Base-by-base conservation (phyloP, 2,113 vertebrate genomes). In the Planiliza haematocheilus region DNA sequence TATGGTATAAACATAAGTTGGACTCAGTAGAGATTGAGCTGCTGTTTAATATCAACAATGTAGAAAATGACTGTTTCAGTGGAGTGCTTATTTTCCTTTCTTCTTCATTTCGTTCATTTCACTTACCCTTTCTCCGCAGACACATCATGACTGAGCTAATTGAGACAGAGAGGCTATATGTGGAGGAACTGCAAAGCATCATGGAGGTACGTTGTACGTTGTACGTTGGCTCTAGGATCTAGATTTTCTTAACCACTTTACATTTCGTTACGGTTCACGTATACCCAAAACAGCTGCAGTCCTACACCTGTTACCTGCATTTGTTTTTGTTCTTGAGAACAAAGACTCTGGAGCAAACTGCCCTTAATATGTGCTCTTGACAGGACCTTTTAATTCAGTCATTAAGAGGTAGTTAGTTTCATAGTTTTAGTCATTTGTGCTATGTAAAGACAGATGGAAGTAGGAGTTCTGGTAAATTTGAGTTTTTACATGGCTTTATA, bases 181-280 rank as follows among this genome's bases (percentile, higher is more conserved):
- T 98, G 50, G 97, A 98, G 85, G 97, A 98, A 70, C 93, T 98
- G 56, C 96, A 97, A 78, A 97, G 95, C 86, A 97, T 99, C 89
- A 96, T 99, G 87, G 96, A 97, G 95, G 97, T 98, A 84, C 7
- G 21, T 12, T 48, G 20, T n/a, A n/a, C n/a, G n/a, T n/a, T n/a
- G n/a, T n/a, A n/a, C 64, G 0, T 9, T 42, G 37, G 1, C 24
- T 61, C 34, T 58, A 20, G 30, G 24, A 30, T 30, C n/a, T 9
- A 10, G 34, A 9, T 14, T 7, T 3, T 24, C 11, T 21, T 45
- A 14, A 21, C 12, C 2, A 9, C 57, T 48, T 58, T 51, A 67
- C 42, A 43, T 21, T 36, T 5, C n/a, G 14, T n/a, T 16, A 24
- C 6, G 20, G 8, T 18, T 66, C 12, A 51, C 21, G 45, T 61